Percentiles rank a stretch among this genome's conserved stretches.
Conservation (phyloP, 2,113 vertebrate species). For the Nansenia antarctica region DNA sequence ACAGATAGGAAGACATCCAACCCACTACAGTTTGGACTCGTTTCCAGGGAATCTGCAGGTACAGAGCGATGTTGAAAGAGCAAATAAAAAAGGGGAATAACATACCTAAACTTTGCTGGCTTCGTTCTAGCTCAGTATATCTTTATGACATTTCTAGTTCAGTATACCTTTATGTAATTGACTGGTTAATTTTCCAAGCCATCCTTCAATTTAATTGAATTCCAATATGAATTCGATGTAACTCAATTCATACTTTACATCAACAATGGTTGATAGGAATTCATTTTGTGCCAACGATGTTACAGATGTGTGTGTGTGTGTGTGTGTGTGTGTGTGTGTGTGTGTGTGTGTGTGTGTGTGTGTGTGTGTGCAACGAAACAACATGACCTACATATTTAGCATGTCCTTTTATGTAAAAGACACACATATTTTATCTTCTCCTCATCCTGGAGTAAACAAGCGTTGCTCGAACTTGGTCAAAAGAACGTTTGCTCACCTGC, state of each 20-base stretch:
- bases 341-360: too few relatives aligned
- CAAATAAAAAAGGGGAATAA: not conserved
- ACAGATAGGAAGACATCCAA: slow-evolving; percentile 45
- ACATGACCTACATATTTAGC: too few relatives aligned
- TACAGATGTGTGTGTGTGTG: too few relatives aligned
- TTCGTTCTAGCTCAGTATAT: not conserved
- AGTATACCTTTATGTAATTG: not conserved
- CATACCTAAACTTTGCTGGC: not conserved
- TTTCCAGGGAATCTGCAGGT: slow-evolving; percentile 20
- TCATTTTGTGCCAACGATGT: too few relatives aligned
- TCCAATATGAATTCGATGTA: too few relatives aligned
- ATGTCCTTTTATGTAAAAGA: too few relatives aligned
- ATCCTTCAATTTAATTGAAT: not conserved
- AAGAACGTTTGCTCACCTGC: slow-evolving; percentile 4
- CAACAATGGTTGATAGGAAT: too few relatives aligned
- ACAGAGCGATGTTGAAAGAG: slow-evolving; percentile 7
- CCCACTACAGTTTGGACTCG: slow-evolving; percentile 32
- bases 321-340: too few relatives aligned
- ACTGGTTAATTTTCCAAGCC: not conserved
- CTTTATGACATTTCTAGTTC: not conserved
- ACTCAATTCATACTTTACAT: too few relatives aligned
- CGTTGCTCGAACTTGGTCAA: not conserved
- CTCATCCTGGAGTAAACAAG: not conserved
- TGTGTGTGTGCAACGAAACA: too few relatives aligned
- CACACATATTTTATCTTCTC: too few relatives aligned